Evolutionary conservation across 37 sponge, comb jelly and placozoan species (phyloP).

Genomic region (Agelas oroides): DNA sequence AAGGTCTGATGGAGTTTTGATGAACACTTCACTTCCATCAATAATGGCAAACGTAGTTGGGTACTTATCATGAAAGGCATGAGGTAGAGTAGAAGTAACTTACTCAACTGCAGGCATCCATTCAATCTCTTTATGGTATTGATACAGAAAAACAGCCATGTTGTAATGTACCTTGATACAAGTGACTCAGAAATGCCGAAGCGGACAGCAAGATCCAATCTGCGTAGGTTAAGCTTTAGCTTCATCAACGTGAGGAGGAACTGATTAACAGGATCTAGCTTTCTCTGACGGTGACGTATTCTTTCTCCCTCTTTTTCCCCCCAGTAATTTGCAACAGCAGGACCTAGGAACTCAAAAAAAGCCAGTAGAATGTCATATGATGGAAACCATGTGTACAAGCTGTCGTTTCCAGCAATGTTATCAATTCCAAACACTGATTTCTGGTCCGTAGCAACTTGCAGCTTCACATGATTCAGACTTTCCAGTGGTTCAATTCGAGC

Average conservation of each 20-base stretch:
- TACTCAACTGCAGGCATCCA: constrained; percentile 49
- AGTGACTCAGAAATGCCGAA: constrained; percentile 36
- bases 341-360: constrained; percentile 66
- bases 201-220: constrained; percentile 37
- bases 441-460: neutral
- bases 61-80: constrained; percentile 25
- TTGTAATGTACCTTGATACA: constrained; percentile 50
- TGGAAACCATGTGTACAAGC: constrained; percentile 51
- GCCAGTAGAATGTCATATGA: constrained; percentile 45
- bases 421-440: neutral
- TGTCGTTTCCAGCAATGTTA: constrained; percentile 15
- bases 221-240: constrained; percentile 33
- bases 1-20: constrained; percentile 52
- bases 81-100: constrained; percentile 46
- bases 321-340: constrained; percentile 53
- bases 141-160: constrained; percentile 59
- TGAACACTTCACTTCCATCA: constrained; percentile 67
- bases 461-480: constrained; percentile 6
- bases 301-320: constrained; percentile 22
- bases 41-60: constrained; percentile 66
- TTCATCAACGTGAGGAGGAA: constrained; percentile 3
- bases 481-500: constrained; percentile 45
- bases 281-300: constrained; percentile 16
- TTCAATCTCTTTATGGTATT: constrained; percentile 45
- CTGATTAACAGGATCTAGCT: constrained; percentile 50